phyloP scores from a whole-genome alignment of 2,888 invertebrate species.

The Odontothrips loti region DNA sequence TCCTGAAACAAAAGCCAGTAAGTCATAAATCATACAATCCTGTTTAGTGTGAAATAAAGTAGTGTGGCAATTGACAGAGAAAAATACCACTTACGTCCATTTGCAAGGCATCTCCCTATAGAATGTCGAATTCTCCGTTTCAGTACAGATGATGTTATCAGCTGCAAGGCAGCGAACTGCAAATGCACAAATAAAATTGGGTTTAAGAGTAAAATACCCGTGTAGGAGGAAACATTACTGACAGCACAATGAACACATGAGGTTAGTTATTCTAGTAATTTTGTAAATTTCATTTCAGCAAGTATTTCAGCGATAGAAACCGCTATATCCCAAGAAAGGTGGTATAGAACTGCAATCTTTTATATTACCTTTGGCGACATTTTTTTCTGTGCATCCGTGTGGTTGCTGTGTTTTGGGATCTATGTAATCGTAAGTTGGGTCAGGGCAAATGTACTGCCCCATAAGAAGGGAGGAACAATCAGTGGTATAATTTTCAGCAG shows the following conservation, averaged over 20 bases:
- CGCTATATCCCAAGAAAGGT: no score
- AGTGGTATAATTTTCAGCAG: constrained; percentile 33
- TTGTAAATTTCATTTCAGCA: not conserved
- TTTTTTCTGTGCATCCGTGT: constrained; percentile 70
- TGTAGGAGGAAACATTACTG: not conserved
- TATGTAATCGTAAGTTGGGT: constrained; percentile 63
- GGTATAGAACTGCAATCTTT: not conserved
- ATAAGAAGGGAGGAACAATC: constrained; percentile 69
- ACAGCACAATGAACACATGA: constrained; percentile 7
- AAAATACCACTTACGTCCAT: constrained; percentile 79
- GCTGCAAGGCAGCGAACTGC: constrained; percentile 77
- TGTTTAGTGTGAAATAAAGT: constrained; percentile 2
- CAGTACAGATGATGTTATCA: constrained; percentile 74
- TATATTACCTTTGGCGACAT: constrained; percentile 68
- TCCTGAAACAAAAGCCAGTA: constrained; percentile 56
- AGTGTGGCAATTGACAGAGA: constrained; percentile 19
- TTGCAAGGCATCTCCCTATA: constrained; percentile 79
- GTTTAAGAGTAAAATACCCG: constrained; percentile 5
- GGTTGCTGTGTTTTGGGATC: constrained; percentile 87
- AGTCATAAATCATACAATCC: constrained; percentile 22
- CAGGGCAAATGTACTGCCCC: constrained; percentile 80
- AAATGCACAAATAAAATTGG: constrained; percentile 52
- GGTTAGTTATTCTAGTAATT: constrained; percentile 2
- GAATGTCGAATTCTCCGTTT: constrained; percentile 75
- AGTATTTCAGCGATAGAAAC: no score